These are phyloP conservation scores for Actinernus sp. DNA, from an alignment of 92 coral and sea anemone species.

Conservation along the genomic window DNA sequence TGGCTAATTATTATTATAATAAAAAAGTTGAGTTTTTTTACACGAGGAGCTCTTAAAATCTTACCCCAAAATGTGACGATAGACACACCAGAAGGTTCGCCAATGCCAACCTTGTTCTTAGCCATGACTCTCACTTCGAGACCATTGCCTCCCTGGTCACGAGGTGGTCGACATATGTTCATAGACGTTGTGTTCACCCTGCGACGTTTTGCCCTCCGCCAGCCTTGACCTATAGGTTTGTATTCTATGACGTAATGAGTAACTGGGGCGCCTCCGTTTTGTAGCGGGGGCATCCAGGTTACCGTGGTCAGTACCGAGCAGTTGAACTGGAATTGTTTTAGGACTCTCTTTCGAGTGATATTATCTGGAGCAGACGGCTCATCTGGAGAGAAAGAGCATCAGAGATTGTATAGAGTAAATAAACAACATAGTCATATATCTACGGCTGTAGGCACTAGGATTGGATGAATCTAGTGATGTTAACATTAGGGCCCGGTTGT, in stretches of 20 bases:
- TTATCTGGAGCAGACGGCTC: conserved; percentile 66
- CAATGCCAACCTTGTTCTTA: conserved; percentile 40
- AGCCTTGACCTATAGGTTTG: conserved; percentile 28
- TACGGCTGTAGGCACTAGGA: no score
- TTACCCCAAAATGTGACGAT: conserved; percentile 55
- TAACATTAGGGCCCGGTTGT: no score
- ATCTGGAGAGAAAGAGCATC: conserved; percentile 27
- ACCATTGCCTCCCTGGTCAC: conserved; percentile 41
- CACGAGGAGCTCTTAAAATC: not conserved
- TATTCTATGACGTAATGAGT: conserved; percentile 49
- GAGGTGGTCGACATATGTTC: conserved; percentile 37
- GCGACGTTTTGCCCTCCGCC: conserved; percentile 23
- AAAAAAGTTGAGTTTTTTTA: no score
- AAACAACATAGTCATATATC: not conserved
- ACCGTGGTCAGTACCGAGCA: conserved; percentile 30
- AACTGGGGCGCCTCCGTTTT: conserved; percentile 56
- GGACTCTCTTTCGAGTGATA: conserved; percentile 30
- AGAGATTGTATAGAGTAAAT: no score
- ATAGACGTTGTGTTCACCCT: conserved; percentile 18
- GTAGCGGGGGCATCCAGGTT: conserved; percentile 54
- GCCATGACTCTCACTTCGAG: conserved; percentile 58
- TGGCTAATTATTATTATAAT: no score
- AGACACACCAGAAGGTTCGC: conserved; percentile 25
- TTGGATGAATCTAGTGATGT: no score
- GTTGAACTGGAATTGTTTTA: conserved; percentile 6